Base-by-base conservation (phyloP, 2,888 invertebrate genomes). In the Drosophila dives region DNA sequence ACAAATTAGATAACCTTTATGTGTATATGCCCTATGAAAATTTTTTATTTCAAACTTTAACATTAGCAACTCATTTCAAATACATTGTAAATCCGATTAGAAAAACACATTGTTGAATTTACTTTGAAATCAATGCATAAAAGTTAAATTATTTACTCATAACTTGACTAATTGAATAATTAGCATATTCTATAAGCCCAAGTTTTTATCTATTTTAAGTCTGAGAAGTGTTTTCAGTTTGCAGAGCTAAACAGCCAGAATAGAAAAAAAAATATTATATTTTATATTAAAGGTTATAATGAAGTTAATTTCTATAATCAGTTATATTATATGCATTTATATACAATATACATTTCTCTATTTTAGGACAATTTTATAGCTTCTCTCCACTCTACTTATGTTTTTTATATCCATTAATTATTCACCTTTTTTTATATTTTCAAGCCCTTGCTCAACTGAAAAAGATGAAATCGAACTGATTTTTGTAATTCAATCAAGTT, bases 401-500 rank as follows among this genome's bases (percentile, higher is more conserved):
- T 40, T 40, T 40, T 40, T 26, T 26, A 26, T 26, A 26, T 26
- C 26, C 26, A 26, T 26, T 26, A 26, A 26, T 26, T 10, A 40
- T 10, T 40, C 10, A 40, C 17, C 8, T n/a, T 0, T 45, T 23
- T 20, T 12, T 12, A 12, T 7, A 20, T 45, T 15, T 20, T 7
- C 20, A 15, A 20, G 36, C 0, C n/a, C 20, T 20, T 1, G 20
- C 15, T 40, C 11, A 32, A 32, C 29, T 32, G 20, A 15, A 42
- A 20, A 32, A 32, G 17, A 56, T 56, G 20, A 20, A 42, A 6
- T 56, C 15, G 20, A 42, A 42, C 15, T 56, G 56, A 56, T 56
- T 56, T 17, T 42, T 42, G 20, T 23, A 42, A 51, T 38, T 33
- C 17, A 29, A 45, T 50, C 11, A 29, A 50, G 26, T 45, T 50